Evolutionary conservation across 2,888 invertebrate genomes (phyloP).

Genomic region (Rhodophaea formosa): DNA sequence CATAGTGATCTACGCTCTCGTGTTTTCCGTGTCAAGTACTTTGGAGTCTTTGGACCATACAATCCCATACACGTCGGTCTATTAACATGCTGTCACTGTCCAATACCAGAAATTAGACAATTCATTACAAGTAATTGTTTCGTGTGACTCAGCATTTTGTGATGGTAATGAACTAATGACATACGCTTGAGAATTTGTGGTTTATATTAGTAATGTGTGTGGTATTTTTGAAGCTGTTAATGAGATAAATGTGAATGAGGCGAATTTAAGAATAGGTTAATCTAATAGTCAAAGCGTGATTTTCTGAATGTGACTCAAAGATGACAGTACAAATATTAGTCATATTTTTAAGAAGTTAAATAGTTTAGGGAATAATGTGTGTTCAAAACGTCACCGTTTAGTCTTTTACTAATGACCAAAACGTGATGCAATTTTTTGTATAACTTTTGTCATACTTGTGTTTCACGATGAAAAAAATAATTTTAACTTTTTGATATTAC

Average conservation of each 20-base stretch:
- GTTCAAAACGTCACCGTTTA: no score
- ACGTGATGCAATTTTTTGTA: no score
- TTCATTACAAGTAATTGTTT: constrained; percentile 75
- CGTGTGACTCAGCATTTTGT: constrained; percentile 60
- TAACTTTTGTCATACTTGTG: no score
- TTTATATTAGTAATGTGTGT: constrained; percentile 25
- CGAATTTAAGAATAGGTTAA: constrained; percentile 21
- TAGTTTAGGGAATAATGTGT: no score
- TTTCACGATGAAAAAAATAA: no score
- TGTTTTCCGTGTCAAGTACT: constrained; percentile 34
- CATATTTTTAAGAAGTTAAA: no score
- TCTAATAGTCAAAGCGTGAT: constrained; percentile 25
- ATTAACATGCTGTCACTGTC: constrained; percentile 62
- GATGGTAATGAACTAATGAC: constrained; percentile 32
- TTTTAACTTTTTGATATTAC: no score
- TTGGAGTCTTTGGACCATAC: constrained; percentile 31
- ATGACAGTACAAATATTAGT: neutral
- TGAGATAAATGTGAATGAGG: constrained; percentile 27
- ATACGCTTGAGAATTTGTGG: constrained; percentile 22
- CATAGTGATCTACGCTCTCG: constrained; percentile 24
- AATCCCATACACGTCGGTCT: constrained; percentile 30
- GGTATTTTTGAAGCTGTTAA: constrained; percentile 41
- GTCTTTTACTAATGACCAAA: no score
- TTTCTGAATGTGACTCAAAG: neutral
- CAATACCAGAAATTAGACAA: constrained; percentile 66